Conservation (phyloP, 53 echinoderm and acorn worm species). For the Echinarachnius parma region DNA sequence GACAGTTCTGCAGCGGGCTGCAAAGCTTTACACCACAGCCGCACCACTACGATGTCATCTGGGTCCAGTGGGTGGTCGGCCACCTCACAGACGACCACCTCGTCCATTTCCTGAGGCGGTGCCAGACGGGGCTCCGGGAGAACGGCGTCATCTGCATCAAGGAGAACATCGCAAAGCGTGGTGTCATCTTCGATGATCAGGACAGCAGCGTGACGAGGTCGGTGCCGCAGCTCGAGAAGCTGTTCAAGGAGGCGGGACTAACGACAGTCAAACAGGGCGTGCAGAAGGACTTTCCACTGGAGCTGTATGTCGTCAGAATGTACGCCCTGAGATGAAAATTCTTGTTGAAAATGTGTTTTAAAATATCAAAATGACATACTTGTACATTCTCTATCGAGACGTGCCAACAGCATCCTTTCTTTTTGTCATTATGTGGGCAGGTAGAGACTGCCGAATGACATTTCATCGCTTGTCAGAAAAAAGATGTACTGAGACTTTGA, state of each 20-base stretch:
- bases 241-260: slow-evolving; percentile 64
- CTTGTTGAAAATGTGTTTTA: no score
- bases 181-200: slow-evolving; percentile 73
- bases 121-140: slow-evolving; percentile 65
- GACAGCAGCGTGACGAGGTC: slow-evolving; percentile 95
- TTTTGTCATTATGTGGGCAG: no score
- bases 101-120: slow-evolving; percentile 71
- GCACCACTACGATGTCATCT: slow-evolving; percentile 82
- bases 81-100: slow-evolving; percentile 88
- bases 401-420: no score
- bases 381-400: no score
- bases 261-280: slow-evolving; percentile 57
- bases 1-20: slow-evolving; percentile 75
- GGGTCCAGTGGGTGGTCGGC: slow-evolving; percentile 96
- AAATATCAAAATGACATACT: no score
- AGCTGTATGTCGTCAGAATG: slow-evolving; percentile 73
- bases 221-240: slow-evolving; percentile 43
- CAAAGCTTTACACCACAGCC: slow-evolving; percentile 75
- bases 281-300: slow-evolving; percentile 81
- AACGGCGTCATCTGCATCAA: slow-evolving; percentile 80
- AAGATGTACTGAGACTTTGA: no score
- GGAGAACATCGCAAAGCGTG: slow-evolving; percentile 83
- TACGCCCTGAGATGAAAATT: slow-evolving; percentile 87
- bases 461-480: no score
- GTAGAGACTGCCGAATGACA: no score